Conservation (phyloP, 2,888 invertebrate species). For the Polymixis lichenea region DNA sequence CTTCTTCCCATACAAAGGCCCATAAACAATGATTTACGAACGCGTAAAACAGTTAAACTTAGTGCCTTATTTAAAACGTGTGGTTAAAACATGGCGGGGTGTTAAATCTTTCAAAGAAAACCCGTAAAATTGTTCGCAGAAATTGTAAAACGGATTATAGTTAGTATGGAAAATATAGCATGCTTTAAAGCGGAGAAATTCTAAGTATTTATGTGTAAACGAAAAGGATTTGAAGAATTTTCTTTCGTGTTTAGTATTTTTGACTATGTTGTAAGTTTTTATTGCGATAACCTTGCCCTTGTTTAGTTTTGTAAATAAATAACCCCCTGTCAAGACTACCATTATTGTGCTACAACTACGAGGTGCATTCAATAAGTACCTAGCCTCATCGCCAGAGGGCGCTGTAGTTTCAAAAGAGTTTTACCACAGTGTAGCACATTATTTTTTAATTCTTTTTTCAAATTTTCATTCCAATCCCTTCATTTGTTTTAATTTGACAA, state of each 20-base stretch:
- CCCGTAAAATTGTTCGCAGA: constrained; percentile 39
- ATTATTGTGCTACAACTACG: constrained; percentile 8
- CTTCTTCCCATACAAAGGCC: constrained; percentile 77
- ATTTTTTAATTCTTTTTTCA: too few species aligned
- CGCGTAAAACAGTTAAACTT: constrained; percentile 75
- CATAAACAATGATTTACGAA: constrained; percentile 86
- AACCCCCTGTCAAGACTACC: constrained; percentile 10
- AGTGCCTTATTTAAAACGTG: constrained; percentile 67
- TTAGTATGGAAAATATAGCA: constrained; percentile 16
- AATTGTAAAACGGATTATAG: constrained; percentile 37
- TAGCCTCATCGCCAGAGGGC: too few species aligned
- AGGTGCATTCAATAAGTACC: too few species aligned
- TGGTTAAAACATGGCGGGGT: constrained; percentile 57
- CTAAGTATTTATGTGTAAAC: constrained; percentile 30
- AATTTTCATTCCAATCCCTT: too few species aligned
- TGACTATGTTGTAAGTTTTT: constrained; percentile 1
- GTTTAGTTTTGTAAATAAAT: constrained; percentile 20
- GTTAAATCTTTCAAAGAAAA: constrained; percentile 59
- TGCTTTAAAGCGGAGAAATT: constrained; percentile 29
- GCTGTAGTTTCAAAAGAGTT: too few species aligned
- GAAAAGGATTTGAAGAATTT: constrained; percentile 34
- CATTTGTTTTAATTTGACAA: too few species aligned
- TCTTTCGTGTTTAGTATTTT: constrained; percentile 17
- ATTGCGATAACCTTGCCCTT: constrained; percentile 36
- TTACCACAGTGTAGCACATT: too few species aligned